Evolutionary conservation across 2,797 vertebrate genomes (phyloP), one percentile per base, ranked within the genome.

Genomic region (Holocentrus rufus): DNA sequence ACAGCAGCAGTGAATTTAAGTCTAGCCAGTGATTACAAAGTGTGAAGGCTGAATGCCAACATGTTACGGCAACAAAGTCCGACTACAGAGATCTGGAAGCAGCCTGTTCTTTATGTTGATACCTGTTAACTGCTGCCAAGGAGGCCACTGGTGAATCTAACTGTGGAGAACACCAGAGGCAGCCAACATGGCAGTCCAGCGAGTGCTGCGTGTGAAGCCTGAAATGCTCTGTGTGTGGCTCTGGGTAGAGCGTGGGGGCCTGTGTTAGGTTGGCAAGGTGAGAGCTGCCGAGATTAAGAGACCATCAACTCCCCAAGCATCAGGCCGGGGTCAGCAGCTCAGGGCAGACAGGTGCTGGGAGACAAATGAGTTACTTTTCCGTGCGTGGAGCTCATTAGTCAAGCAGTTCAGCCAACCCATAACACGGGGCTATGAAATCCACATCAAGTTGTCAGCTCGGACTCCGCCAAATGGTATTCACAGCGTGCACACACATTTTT

Each of bases 281-380:
- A 88, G 72, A 17, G 69, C 79, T 85, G 76, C 65, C 66, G 85
- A 85, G 84, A 87, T 83, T 80, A 87, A 84, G 85, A 85, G 80
- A 80, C 34, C 34, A 13, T 74, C 64, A 74, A 60, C 76, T 85
- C 81, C 80, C 80, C 7, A 11, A 86, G 78, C 78, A 79, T 80
- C 76, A 61, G 61, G 72, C 65, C 68, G 56, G 74, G 83, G 82
- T 90, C 89, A 83, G 79, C 60, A 63, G 77, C 81, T 79, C 67
- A 61, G 86, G 75, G 74, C 82, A 62, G 77, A 67, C 77, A 77
- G 77, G 80, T 83, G 81, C 60, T 57, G 65, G 68, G 57, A 72
- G 77, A 86, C 72, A 88, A 79, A 83, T 77, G 56, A 89, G 66
- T 80, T 72, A 74, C 71, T 85, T 79, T 77, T 87, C 71, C 65